Evolutionary conservation across 2,797 vertebrate species (phyloP).

Genomic region (Florisuga fusca): DNA sequence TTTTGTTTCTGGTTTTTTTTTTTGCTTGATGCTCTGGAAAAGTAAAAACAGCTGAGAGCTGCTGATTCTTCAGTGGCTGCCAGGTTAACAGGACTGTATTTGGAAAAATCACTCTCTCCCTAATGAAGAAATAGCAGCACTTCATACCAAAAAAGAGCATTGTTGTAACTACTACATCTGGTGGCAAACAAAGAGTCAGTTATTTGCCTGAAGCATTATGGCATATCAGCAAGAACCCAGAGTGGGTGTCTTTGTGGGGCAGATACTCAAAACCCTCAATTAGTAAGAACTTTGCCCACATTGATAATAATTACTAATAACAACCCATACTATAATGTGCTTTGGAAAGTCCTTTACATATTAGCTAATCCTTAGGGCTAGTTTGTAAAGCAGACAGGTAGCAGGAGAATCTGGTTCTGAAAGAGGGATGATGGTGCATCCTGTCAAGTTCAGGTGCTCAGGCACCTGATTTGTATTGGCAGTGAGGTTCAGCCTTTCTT

Average conservation of each 20-base stretch:
- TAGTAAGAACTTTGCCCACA: slow-evolving; percentile 9
- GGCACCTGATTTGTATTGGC: neutral
- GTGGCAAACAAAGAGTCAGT: slow-evolving; percentile 39
- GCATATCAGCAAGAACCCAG: slow-evolving; percentile 7
- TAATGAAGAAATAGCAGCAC: neutral
- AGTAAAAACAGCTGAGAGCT: neutral
- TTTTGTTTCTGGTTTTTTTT: neutral
- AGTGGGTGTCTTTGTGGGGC: slow-evolving; percentile 37
- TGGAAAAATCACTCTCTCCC: neutral
- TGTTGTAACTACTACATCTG: slow-evolving; percentile 6
- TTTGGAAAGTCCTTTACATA: neutral
- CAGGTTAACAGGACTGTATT: slow-evolving; percentile 19
- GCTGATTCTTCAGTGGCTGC: neutral
- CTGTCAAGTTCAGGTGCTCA: neutral
- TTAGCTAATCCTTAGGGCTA: neutral
- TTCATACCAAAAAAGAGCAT: neutral
- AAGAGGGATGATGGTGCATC: neutral
- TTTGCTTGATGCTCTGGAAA: neutral
- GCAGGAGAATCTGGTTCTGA: neutral
- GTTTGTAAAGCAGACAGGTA: neutral
- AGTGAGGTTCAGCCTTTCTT: neutral
- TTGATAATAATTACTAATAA: slow-evolving; percentile 16
- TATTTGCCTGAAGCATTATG: slow-evolving; percentile 23
- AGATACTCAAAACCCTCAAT: slow-evolving; percentile 21
- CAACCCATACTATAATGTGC: neutral